phyloP scores from a whole-genome alignment of 2,113 vertebrate species.

The Urocynchramus pylzowi region DNA sequence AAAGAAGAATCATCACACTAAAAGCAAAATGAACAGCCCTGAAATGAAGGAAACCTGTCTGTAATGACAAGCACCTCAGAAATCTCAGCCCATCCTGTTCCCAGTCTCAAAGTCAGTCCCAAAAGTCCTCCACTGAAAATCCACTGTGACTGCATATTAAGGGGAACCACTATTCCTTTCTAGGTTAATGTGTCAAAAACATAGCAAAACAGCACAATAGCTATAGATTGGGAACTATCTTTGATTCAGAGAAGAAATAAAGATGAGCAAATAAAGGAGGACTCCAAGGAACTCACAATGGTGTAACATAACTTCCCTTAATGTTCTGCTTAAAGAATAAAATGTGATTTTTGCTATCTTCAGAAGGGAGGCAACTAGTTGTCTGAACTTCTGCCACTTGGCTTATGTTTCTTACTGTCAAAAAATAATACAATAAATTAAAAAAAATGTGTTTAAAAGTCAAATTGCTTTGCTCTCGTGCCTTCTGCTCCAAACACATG shows the following conservation, averaged over 20 bases:
- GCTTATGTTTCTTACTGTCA: background rate
- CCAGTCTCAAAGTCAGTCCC: background rate
- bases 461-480: background rate
- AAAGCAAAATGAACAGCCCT: background rate
- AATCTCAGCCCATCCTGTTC: background rate
- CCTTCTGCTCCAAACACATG: background rate
- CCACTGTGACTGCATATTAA: background rate
- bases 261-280: background rate
- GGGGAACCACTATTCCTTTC: background rate
- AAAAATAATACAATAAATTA: too few species aligned
- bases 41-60: background rate
- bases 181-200: background rate
- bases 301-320: background rate
- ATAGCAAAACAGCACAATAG: background rate
- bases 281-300: accelerated
- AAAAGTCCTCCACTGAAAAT: background rate
- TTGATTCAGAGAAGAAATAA: background rate
- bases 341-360: background rate
- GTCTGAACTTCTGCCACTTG: background rate
- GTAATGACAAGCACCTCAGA: background rate
- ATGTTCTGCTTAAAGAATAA: background rate
- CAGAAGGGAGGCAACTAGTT: background rate
- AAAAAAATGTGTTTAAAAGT: background rate
- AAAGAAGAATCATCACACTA: background rate
- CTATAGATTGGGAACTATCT: background rate